Evolutionary conservation across 2,797 vertebrate genomes (phyloP).

Genomic region (Knipowitschia caucasica): DNA sequence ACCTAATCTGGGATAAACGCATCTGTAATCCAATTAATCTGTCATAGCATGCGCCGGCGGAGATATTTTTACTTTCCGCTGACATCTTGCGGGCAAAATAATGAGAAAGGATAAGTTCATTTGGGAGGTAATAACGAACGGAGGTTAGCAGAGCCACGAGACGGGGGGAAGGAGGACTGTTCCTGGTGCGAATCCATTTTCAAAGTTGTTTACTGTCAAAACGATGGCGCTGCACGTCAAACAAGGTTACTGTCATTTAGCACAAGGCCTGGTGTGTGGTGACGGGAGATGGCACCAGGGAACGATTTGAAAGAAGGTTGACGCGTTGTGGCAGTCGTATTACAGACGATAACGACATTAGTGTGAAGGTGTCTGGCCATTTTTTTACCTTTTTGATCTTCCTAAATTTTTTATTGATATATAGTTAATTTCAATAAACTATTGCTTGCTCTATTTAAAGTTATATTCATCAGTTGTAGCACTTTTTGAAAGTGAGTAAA

Average conservation of each 20-base stretch:
- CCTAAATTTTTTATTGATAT: no score
- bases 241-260: conserved; percentile 1
- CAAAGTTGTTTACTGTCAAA: conserved; percentile 22
- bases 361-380: no score
- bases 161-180: conserved; percentile 1
- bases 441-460: no score
- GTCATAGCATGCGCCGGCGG: conserved; percentile 53
- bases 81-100: conserved; percentile 56
- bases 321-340: conserved; percentile 1
- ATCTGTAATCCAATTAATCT: conserved; percentile 71
- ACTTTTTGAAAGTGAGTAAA: no score
- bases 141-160: conserved; percentile 49
- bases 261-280: conserved; percentile 9
- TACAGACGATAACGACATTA: background rate
- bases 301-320: conserved; percentile 3
- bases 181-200: conserved; percentile 9
- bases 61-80: conserved; percentile 66
- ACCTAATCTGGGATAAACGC: conserved; percentile 65
- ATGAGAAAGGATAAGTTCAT: conserved; percentile 60
- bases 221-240: conserved; percentile 8
- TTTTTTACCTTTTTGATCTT: no score
- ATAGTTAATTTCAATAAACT: no score
- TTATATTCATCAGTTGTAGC: no score
- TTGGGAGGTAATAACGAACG: conserved; percentile 57
- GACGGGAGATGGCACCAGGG: conserved; percentile 7